Conservation (phyloP, 1,140 invertebrate genomes). For the Papilio polyxenes region DNA sequence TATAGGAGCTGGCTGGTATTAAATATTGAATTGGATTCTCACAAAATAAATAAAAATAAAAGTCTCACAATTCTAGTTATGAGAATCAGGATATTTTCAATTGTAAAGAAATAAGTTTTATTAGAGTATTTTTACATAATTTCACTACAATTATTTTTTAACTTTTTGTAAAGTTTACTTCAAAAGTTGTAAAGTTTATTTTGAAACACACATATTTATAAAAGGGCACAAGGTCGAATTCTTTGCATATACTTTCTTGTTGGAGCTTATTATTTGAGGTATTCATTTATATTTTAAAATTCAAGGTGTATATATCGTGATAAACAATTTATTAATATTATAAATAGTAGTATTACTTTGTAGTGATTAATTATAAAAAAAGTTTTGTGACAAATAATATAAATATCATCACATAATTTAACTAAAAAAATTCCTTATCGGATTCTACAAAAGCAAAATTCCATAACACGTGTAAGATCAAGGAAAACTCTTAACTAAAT, state of each 20-base stretch:
- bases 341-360: too few species aligned
- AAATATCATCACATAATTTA: background rate
- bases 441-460: background rate
- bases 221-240: constrained; percentile 21
- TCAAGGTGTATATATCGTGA: background rate
- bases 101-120: too few species aligned
- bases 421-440: background rate
- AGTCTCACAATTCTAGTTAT: too few species aligned
- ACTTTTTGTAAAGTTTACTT: background rate
- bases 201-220: background rate
- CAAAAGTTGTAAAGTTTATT: background rate
- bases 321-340: background rate
- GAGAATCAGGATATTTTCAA: too few species aligned
- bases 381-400: too few species aligned
- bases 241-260: background rate
- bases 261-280: background rate
- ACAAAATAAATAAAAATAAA: too few species aligned
- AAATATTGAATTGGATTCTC: too few species aligned
- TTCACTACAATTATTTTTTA: too few species aligned
- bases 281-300: constrained; percentile 2
- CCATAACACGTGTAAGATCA: background rate
- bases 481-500: background rate
- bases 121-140: too few species aligned
- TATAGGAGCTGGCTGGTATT: too few species aligned
- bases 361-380: too few species aligned